Percentiles rank a stretch among this genome's conserved stretches.
These are phyloP conservation scores for Cerastis rubricosa DNA, from an alignment of 2,888 invertebrate genomes.

Conservation along the genomic window DNA sequence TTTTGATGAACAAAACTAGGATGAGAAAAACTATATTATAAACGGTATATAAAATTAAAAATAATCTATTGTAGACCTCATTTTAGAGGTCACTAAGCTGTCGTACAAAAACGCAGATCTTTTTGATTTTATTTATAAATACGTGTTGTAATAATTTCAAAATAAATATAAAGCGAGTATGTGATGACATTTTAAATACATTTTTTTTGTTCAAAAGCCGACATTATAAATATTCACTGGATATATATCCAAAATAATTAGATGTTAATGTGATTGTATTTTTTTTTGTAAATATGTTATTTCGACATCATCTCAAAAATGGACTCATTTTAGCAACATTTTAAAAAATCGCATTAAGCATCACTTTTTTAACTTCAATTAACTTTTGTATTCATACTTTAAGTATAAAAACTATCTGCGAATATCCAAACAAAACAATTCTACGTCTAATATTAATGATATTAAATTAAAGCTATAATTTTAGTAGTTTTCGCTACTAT, in stretches of 20 bases:
- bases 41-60: constrained; percentile 13
- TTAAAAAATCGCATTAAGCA: not conserved
- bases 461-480: constrained; percentile 68
- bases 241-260: not conserved
- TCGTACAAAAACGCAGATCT: constrained; percentile 24
- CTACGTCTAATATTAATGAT: constrained; percentile 62
- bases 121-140: constrained; percentile 2
- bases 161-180: constrained; percentile 37
- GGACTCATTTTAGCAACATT: not conserved
- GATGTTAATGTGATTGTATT: not conserved
- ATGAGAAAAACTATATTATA: constrained; percentile 1
- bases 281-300: not conserved
- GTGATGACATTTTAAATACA: constrained; percentile 35
- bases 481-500: constrained; percentile 62
- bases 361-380: constrained; percentile 2
- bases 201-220: not conserved
- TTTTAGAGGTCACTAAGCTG: constrained; percentile 22
- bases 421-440: constrained; percentile 61
- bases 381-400: constrained; percentile 9
- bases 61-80: constrained; percentile 5
- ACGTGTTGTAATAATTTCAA: constrained; percentile 13
- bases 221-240: not conserved
- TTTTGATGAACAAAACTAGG: not conserved
- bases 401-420: constrained; percentile 54
- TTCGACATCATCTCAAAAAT: not conserved